Percentiles rank a stretch among this genome's conserved stretches.
These are phyloP conservation scores for Idaea straminata DNA, from an alignment of 2,888 invertebrate species.

Conservation along the genomic window DNA sequence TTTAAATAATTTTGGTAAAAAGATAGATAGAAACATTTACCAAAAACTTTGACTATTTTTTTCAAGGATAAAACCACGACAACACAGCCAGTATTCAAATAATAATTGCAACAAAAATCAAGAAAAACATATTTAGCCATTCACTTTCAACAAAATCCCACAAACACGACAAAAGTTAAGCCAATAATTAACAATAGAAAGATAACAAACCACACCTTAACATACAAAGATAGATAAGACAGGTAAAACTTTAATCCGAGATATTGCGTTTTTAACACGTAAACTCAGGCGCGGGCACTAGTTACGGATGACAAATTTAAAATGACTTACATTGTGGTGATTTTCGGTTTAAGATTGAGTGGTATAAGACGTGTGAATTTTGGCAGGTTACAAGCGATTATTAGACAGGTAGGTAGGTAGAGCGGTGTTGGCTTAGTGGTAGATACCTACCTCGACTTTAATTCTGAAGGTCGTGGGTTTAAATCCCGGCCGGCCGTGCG, in stretches of 20 bases:
- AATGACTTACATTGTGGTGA: conserved; percentile 14
- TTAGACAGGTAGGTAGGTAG: too few relatives aligned
- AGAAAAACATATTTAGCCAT: conserved; percentile 12
- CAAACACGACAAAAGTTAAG: conserved; percentile 19
- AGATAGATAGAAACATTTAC: too few relatives aligned
- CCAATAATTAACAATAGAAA: conserved; percentile 18
- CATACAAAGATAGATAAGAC: conserved; percentile 18
- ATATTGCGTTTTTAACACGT: conserved; percentile 47
- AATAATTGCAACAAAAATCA: conserved; percentile 17
- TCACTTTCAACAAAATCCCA: conserved; percentile 8
- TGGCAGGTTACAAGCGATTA: background rate
- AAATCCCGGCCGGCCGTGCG: too few relatives aligned
- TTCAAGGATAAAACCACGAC: too few relatives aligned
- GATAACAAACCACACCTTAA: conserved; percentile 26
- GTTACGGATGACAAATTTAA: conserved; percentile 19
- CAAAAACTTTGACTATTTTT: too few relatives aligned
- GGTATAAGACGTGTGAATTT: conserved; percentile 62
- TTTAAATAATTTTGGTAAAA: too few relatives aligned
- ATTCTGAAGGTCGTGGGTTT: too few relatives aligned
- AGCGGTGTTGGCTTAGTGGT: too few relatives aligned
- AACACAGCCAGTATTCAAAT: background rate
- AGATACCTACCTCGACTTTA: too few relatives aligned
- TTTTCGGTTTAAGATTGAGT: conserved; percentile 54
- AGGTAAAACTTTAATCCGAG: conserved; percentile 24
- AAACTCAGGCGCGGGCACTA: conserved; percentile 20